A percentile compares a stretch with the other conserved stretches of the same genome.
Conservation (phyloP, 2,113 vertebrate species). For the Rhinoderma darwinii region DNA sequence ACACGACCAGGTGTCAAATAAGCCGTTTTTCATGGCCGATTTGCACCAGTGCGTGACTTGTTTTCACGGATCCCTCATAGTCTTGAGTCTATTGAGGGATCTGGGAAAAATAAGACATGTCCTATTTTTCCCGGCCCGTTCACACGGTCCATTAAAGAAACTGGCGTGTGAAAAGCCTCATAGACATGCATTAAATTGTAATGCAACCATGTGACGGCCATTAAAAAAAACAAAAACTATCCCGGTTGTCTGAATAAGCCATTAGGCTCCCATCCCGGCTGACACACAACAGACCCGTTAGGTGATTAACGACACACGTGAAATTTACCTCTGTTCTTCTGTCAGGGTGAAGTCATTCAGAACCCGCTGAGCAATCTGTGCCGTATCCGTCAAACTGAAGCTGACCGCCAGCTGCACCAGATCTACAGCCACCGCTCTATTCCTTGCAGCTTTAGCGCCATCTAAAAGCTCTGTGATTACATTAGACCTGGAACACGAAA, state of each 20-base stretch:
- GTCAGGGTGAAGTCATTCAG: conserved; percentile 74
- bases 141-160: no score
- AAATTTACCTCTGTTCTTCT: conserved; percentile 83
- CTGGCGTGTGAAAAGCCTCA: no score
- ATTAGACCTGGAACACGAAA: neutral
- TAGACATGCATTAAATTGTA: no score
- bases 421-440: conserved; percentile 75
- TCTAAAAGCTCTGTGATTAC: conserved; percentile 80
- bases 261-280: neutral
- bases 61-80: no score
- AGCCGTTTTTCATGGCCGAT: neutral
- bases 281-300: neutral
- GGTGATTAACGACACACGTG: no score
- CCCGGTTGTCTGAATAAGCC: neutral
- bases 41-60: no score
- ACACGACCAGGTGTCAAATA: no score
- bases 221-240: no score
- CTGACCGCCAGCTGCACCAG: conserved; percentile 80
- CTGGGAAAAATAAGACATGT: no score
- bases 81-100: no score
- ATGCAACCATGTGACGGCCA: no score
- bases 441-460: conserved; percentile 64
- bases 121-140: no score
- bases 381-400: conserved; percentile 75
- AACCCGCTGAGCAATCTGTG: conserved; percentile 68